Evolutionary conservation across 2,888 invertebrate genomes (phyloP), one percentile per base, ranked within the genome.

Genomic region (Neoascia interrupta): DNA sequence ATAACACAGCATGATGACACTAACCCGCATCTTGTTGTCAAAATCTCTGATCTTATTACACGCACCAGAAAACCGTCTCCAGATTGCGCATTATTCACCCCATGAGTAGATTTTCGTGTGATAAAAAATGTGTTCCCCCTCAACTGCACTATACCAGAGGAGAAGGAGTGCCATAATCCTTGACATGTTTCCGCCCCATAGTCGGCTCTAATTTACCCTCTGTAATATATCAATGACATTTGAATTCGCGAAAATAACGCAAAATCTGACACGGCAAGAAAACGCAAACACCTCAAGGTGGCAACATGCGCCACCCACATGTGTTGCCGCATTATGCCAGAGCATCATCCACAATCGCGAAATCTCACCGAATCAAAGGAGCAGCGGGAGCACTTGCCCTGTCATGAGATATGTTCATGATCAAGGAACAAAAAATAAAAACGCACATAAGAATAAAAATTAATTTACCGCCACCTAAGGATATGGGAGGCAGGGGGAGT

Each of bases 221-320:
- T 58, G 76, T 66, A 66, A 79, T 79, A 73, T 79, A 72, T 79
- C 79, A 79, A 73, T 54, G 73, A 66, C 73, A 73, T 60, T 47
- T 76, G 47, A 49, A 60, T 60, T 53, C 43, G 51, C 56, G 47
- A 63, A 18, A 19, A 5, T 6, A n/a, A 11, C 15, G 26, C 26
- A 19, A 49, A 60, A 45, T 39, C 64, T 51, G 43, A 69, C 56
- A 75, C 21, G 37, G 10, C 36, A 31, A 26, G n/a, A n/a, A 34
- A 45, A 26, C 21, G 37, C 43, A 49, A 15, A 56, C 63, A 43
- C 43, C 6, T 39, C 64, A 45, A 49, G 28, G 39, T 56, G 26
- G 23, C 63, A 64, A 56, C 54, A 79, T 68, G 43, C 51, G 43
- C 73, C 73, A 73, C 79, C 79, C 73, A 79, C 79, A 66, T 41